Evolutionary conservation across 2,113 vertebrate genomes (phyloP).

Genomic region (Cromileptes altivelis): DNA sequence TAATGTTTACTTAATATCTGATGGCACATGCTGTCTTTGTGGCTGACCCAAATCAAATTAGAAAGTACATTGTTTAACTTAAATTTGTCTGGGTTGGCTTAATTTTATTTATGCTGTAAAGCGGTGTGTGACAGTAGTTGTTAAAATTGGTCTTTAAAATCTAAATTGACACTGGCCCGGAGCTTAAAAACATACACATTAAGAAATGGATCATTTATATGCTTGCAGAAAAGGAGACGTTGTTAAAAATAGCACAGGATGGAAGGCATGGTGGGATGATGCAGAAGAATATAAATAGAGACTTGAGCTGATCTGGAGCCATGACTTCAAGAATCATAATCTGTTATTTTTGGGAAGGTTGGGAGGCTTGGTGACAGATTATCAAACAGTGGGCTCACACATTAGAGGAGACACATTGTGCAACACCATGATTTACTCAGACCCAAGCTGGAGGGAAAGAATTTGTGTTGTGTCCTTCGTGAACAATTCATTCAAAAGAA

Average conservation of each 20-base stretch:
- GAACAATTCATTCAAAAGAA: no score
- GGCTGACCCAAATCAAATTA: neutral
- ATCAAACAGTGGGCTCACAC: neutral
- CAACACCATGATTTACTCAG: neutral
- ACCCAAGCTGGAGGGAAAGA: neutral
- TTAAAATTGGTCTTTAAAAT: neutral
- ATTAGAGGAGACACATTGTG: conserved; percentile 24
- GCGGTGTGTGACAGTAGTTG: neutral
- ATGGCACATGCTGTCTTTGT: no score
- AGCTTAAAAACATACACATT: neutral
- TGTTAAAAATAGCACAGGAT: conserved; percentile 31
- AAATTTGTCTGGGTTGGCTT: neutral
- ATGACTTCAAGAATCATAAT: conserved; percentile 24
- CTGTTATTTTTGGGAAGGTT: conserved; percentile 9
- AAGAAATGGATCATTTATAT: conserved; percentile 16
- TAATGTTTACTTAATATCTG: no score
- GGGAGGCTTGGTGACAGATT: conserved; percentile 7
- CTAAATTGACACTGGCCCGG: no score
- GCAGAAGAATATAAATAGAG: conserved; percentile 30
- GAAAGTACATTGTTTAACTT: neutral
- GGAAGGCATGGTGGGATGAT: conserved; percentile 15
- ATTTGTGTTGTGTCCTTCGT: no score
- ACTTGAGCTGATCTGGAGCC: conserved; percentile 4
- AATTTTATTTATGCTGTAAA: neutral
- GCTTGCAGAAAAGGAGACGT: neutral